Percentiles rank a stretch among this genome's conserved stretches.
Evolutionary conservation across 2,888 invertebrate genomes (phyloP).

Genomic region (Campoplex nolae): DNA sequence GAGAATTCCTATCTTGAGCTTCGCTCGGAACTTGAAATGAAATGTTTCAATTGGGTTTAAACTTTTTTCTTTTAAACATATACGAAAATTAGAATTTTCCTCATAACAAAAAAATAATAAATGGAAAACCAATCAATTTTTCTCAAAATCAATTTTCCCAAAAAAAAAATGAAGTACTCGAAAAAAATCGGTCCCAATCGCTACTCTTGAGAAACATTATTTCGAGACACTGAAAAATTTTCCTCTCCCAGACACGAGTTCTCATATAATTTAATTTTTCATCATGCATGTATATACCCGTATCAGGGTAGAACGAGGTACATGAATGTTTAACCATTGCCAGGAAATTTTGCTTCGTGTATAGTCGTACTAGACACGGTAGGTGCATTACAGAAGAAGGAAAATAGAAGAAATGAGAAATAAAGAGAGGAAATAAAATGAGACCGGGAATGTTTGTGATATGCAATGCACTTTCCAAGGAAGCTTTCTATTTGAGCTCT

Average conservation of each 20-base stretch:
- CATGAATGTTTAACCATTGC: conserved; percentile 46
- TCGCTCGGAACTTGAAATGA: background rate
- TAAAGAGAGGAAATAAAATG: conserved; percentile 5
- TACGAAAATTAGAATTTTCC: background rate
- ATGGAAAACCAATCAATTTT: background rate
- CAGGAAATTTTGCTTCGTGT: conserved; percentile 32
- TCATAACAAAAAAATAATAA: background rate
- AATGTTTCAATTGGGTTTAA: background rate
- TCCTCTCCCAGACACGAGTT: background rate
- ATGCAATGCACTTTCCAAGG: conserved; percentile 52
- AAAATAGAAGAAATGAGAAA: conserved; percentile 6
- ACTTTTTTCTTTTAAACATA: background rate
- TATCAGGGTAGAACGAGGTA: background rate
- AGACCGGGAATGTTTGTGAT: conserved; percentile 50
- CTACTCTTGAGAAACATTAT: background rate
- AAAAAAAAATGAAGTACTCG: background rate
- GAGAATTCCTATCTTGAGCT: too few species aligned
- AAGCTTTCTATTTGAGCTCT: conserved; percentile 58
- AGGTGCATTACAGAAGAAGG: conserved; percentile 27
- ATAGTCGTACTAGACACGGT: conserved; percentile 32
- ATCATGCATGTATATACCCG: background rate
- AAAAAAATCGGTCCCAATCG: background rate
- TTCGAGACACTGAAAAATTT: conserved; percentile 1
- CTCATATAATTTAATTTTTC: conserved; percentile 21
- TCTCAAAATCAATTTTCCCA: background rate